A percentile compares a stretch with the other conserved stretches of the same genome.
Evolutionary conservation across 2,888 invertebrate genomes (phyloP).

Genomic region (Pammene aurita): DNA sequence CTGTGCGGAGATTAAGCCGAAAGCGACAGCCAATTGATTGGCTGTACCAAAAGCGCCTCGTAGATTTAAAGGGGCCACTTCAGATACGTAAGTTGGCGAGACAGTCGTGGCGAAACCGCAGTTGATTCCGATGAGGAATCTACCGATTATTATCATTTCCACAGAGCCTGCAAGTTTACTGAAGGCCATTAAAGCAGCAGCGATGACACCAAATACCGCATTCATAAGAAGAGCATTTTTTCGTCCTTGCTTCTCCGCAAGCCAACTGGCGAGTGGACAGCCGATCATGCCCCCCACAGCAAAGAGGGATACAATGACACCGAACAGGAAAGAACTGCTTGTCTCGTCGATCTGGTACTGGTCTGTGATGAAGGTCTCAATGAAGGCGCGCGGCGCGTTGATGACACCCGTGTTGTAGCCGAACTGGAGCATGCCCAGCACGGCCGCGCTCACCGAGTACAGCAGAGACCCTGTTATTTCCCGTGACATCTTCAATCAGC

Average conservation of each 20-base stretch:
- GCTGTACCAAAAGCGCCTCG: conserved; percentile 80
- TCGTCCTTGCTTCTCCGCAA: conserved; percentile 87
- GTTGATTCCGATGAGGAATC: conserved; percentile 89
- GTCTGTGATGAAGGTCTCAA: conserved; percentile 85
- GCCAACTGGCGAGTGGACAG: conserved; percentile 88
- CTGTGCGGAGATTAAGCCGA: conserved; percentile 73
- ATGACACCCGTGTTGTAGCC: conserved; percentile 89
- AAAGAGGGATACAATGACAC: conserved; percentile 88
- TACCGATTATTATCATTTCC: conserved; percentile 88
- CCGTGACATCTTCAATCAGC: conserved; percentile 63
- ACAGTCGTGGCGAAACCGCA: conserved; percentile 85
- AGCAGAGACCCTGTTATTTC: conserved; percentile 85
- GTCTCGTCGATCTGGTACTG: conserved; percentile 77
- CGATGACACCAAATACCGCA: conserved; percentile 85
- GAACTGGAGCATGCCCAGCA: conserved; percentile 88
- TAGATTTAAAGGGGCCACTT: conserved; percentile 71
- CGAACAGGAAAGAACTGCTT: conserved; percentile 78
- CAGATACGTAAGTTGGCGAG: conserved; percentile 81
- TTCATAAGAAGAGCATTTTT: conserved; percentile 86
- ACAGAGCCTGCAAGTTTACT: conserved; percentile 85
- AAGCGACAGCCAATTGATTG: conserved; percentile 78
- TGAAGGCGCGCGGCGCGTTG: conserved; percentile 85
- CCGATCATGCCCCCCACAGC: conserved; percentile 91
- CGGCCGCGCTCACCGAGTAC: conserved; percentile 86
- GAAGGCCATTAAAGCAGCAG: conserved; percentile 86